phyloP scores from a whole-genome alignment of 2,888 invertebrate species.

The Candidula unifasciata region DNA sequence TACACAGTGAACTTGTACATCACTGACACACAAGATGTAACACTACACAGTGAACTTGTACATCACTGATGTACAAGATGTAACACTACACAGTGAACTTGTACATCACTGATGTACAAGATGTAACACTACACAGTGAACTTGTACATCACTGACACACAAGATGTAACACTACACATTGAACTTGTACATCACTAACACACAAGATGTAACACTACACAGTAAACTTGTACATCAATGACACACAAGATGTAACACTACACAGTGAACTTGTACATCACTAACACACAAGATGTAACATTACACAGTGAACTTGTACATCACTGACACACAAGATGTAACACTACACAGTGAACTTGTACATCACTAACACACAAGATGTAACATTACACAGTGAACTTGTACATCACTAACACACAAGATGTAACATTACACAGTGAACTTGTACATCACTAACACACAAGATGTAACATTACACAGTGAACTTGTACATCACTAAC shows the following conservation, averaged over 20 bases:
- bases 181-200: neutral
- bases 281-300: neutral
- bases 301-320: constrained; percentile 81
- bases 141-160: neutral
- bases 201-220: neutral
- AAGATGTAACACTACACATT: neutral
- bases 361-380: neutral
- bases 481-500: neutral
- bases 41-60: neutral
- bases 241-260: neutral
- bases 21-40: neutral
- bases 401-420: neutral
- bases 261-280: neutral
- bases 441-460: neutral
- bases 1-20: neutral
- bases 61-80: neutral
- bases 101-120: too few relatives aligned
- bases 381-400: neutral
- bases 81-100: neutral
- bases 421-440: neutral
- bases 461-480: too few relatives aligned
- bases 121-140: too few relatives aligned
- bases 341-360: too few relatives aligned
- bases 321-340: constrained; percentile 89
- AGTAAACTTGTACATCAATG: neutral